Percentiles rank a stretch among this genome's conserved stretches.
Conservation (phyloP, 2,888 invertebrate species). For the Lasioglossum malachurum region DNA sequence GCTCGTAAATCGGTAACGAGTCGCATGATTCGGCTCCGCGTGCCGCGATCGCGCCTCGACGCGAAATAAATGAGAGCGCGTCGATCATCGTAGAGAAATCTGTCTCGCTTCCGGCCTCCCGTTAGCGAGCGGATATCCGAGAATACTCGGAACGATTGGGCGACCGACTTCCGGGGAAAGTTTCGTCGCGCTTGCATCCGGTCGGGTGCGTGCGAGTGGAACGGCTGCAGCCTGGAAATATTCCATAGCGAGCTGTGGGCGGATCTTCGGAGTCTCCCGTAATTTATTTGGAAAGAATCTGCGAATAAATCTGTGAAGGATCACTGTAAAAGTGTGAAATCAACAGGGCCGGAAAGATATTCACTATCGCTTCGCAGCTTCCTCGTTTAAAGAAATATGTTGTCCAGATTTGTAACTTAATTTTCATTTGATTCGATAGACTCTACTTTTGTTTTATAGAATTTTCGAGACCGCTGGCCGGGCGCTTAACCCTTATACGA, state of each 20-base stretch:
- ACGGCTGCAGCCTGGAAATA: neutral
- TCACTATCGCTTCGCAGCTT: no score
- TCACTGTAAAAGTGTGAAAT: neutral
- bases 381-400: no score
- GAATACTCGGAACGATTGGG: neutral
- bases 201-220: neutral
- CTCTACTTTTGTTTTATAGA: no score
- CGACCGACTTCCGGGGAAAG: neutral
- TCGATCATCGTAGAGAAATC: neutral
- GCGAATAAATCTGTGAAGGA: neutral
- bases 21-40: slow-evolving; percentile 22
- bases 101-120: slow-evolving; percentile 8
- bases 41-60: slow-evolving; percentile 28
- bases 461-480: no score
- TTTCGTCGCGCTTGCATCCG: neutral
- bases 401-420: no score
- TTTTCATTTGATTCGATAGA: no score
- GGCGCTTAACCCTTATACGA: no score
- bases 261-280: neutral
- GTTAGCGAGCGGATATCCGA: neutral
- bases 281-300: neutral
- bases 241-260: no score
- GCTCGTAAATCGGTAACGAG: slow-evolving; percentile 60
- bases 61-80: neutral
- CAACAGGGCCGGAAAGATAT: no score